A percentile compares a stretch with the other conserved stretches of the same genome.
These are phyloP conservation scores for Drosophila tani DNA, from an alignment of 1,140 invertebrate genomes.

Conservation along the genomic window DNA sequence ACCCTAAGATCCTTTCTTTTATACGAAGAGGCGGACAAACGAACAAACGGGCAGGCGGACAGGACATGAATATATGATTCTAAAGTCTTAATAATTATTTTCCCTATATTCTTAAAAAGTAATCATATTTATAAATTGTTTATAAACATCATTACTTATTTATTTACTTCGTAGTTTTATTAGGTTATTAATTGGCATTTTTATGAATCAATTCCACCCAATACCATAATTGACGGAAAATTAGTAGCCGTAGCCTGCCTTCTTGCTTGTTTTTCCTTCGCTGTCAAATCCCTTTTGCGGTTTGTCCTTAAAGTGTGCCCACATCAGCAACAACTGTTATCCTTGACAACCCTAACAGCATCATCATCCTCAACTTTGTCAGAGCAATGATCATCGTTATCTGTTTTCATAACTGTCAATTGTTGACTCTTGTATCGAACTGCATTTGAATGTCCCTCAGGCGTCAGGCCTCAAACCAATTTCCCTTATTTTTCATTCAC, in stretches of 20 bases:
- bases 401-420: slow-evolving; percentile 82
- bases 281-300: slow-evolving; percentile 28
- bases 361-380: slow-evolving; percentile 36
- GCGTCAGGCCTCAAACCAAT: slow-evolving; percentile 36
- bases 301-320: slow-evolving; percentile 33
- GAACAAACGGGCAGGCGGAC: no score
- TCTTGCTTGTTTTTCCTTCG: slow-evolving; percentile 7
- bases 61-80: no score
- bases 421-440: slow-evolving; percentile 74
- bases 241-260: background rate
- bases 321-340: slow-evolving; percentile 22
- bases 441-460: slow-evolving; percentile 46
- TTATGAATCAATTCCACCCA: background rate
- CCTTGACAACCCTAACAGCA: slow-evolving; percentile 21
- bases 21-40: no score
- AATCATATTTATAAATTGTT: background rate
- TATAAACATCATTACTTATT: background rate
- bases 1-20: no score
- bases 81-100: no score
- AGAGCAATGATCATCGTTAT: slow-evolving; percentile 63
- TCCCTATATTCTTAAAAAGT: background rate
- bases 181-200: background rate
- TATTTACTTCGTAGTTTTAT: background rate
- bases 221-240: slow-evolving; percentile 2
- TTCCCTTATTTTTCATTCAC: slow-evolving; percentile 44